Percentiles rank a stretch among this genome's conserved stretches.
Evolutionary conservation across 2,113 vertebrate species (phyloP).

Genomic region (Paramormyrops kingsleyae): DNA sequence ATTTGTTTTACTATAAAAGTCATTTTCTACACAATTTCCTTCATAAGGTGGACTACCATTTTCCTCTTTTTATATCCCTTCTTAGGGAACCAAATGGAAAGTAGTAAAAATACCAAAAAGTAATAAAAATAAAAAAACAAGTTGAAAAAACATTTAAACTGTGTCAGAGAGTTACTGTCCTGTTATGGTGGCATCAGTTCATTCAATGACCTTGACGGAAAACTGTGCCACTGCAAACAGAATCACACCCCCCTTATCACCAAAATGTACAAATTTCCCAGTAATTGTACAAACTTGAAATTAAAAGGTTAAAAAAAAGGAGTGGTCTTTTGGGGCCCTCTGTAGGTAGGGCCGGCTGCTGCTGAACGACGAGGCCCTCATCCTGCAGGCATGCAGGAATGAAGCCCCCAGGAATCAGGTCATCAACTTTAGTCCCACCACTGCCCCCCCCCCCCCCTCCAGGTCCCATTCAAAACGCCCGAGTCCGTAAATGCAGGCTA

Average conservation of each 20-base stretch:
- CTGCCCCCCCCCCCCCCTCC: background rate
- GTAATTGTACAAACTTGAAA: background rate
- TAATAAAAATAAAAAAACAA: conserved; percentile 1
- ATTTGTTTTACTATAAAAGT: conserved; percentile 2
- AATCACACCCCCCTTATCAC: background rate
- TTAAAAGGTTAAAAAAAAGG: conserved; percentile 3
- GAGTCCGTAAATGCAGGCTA: background rate
- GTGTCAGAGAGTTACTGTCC: background rate
- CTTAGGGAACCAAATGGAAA: conserved; percentile 27
- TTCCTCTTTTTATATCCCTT: background rate
- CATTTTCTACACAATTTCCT: background rate
- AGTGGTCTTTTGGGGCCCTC: background rate
- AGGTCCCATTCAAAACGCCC: background rate
- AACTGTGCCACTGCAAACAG: background rate
- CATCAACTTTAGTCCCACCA: background rate
- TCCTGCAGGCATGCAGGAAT: background rate
- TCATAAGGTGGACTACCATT: background rate
- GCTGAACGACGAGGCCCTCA: background rate
- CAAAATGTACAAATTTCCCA: conserved; percentile 7
- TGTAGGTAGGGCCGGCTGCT: background rate
- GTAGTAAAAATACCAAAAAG: conserved; percentile 27
- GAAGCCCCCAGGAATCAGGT: background rate
- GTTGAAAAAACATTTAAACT: background rate
- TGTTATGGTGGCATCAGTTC: background rate
- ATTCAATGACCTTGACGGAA: background rate